These are phyloP conservation scores for Doryteuthis pealeii DNA, from an alignment of 1,140 invertebrate genomes.

Conservation along the genomic window DNA sequence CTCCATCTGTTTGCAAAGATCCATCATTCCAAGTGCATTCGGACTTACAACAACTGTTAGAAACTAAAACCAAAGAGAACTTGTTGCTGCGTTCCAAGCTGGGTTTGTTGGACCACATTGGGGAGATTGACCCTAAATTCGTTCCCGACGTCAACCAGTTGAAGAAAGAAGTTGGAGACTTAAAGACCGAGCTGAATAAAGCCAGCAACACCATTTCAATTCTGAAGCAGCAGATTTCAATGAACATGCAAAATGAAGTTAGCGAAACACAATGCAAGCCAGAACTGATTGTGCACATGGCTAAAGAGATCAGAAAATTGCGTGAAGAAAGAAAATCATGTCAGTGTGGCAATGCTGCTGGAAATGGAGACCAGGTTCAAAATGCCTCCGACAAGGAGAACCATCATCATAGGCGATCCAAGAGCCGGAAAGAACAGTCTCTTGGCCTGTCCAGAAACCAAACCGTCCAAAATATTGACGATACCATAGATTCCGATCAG, in stretches of 20 bases:
- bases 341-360: not conserved
- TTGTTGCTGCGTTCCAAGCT: constrained; percentile 24
- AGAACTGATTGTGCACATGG: constrained; percentile 36
- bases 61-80: constrained; percentile 24
- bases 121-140: constrained; percentile 5
- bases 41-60: constrained; percentile 21
- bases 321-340: constrained; percentile 19
- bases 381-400: not conserved
- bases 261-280: constrained; percentile 25
- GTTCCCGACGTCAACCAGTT: constrained; percentile 22
- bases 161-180: constrained; percentile 28
- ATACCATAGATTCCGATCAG: not conserved
- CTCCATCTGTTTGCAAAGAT: not conserved
- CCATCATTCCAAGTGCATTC: constrained; percentile 23
- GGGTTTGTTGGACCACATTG: constrained; percentile 17
- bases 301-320: constrained; percentile 34
- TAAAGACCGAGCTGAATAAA: constrained; percentile 27
- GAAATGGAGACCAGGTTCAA: not conserved
- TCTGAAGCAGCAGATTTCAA: constrained; percentile 33
- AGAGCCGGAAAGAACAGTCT: not conserved
- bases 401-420: constrained; percentile 1
- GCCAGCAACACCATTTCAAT: constrained; percentile 26
- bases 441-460: not conserved
- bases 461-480: not conserved
- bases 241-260: constrained; percentile 19